These are phyloP conservation scores for Chymomyza fuscimana DNA, from an alignment of 2,888 invertebrate genomes.

Conservation along the genomic window DNA sequence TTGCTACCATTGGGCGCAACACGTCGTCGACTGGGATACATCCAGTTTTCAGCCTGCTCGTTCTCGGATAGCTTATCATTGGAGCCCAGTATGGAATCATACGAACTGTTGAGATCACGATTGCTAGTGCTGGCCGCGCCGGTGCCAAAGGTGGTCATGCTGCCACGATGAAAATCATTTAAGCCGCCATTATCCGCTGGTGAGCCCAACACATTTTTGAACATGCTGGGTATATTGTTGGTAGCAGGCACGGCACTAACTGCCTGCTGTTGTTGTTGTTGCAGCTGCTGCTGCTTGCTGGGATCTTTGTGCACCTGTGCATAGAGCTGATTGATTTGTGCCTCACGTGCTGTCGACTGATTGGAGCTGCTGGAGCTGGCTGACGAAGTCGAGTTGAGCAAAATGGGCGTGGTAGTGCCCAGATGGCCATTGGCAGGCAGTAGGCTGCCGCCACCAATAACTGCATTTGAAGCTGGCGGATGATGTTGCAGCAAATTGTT, in stretches of 20 bases:
- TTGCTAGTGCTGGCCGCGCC: conserved; percentile 65
- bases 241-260: conserved; percentile 14
- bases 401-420: conserved; percentile 76
- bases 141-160: conserved; percentile 76
- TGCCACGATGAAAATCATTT: conserved; percentile 76
- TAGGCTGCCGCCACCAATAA: conserved; percentile 24
- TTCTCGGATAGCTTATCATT: conserved; percentile 79
- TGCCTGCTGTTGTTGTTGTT: conserved; percentile 33
- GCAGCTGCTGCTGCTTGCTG: conserved; percentile 68
- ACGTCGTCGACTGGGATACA: conserved; percentile 79
- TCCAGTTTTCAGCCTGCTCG: conserved; percentile 79
- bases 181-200: conserved; percentile 63
- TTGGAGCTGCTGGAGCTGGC: conserved; percentile 68
- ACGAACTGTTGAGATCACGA: conserved; percentile 79
- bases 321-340: conserved; percentile 80
- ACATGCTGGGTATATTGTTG: conserved; percentile 76
- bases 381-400: conserved; percentile 73
- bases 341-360: conserved; percentile 74
- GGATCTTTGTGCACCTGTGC: conserved; percentile 82
- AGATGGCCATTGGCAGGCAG: conserved; percentile 58
- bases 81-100: conserved; percentile 80
- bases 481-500: conserved; percentile 74
- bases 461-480: conserved; percentile 55
- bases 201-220: conserved; percentile 71
- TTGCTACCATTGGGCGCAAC: conserved; percentile 79